These are phyloP conservation scores for Brachyhypopomus gauderio DNA, from an alignment of 2,113 vertebrate species.

Conservation along the genomic window DNA sequence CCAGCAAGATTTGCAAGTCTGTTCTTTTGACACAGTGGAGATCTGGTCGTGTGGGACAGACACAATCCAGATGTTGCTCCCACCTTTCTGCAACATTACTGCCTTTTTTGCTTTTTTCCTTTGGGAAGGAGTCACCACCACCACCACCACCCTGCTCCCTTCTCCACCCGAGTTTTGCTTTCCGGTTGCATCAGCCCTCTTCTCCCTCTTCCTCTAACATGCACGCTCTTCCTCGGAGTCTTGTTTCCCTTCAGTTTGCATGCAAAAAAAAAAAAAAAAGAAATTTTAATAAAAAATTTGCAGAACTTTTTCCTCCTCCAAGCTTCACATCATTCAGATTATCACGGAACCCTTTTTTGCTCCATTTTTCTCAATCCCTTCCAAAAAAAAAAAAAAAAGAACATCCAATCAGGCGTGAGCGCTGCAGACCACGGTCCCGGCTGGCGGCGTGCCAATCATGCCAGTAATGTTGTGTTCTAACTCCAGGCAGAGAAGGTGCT, in stretches of 20 bases:
- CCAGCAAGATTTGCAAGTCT: conserved; percentile 68
- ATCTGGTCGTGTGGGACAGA: conserved; percentile 72
- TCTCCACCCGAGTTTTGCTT: conserved; percentile 72
- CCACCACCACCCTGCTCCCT: conserved; percentile 58
- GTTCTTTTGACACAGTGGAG: conserved; percentile 61
- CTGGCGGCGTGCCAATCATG: conserved; percentile 52
- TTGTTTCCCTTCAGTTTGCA: conserved; percentile 94
- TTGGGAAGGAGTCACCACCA: conserved; percentile 74
- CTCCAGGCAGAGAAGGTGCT: conserved; percentile 97
- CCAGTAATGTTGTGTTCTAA: conserved; percentile 70
- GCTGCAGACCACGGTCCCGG: conserved; percentile 81
- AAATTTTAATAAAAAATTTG: conserved; percentile 44
- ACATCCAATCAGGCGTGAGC: conserved; percentile 46
- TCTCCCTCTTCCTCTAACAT: conserved; percentile 86
- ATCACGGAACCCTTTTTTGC: conserved; percentile 64
- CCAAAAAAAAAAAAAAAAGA: conserved; percentile 35
- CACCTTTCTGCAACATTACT: conserved; percentile 77
- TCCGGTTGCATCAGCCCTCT: conserved; percentile 87
- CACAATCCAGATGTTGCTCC: conserved; percentile 76
- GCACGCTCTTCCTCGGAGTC: conserved; percentile 93
- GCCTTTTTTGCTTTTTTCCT: conserved; percentile 60
- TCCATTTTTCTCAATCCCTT: conserved; percentile 54
- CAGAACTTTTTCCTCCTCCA: conserved; percentile 72
- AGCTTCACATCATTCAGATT: conserved; percentile 66
- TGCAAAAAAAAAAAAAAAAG: conserved; percentile 75